Percentiles rank a stretch among this genome's conserved stretches.
These are phyloP conservation scores for Amia ocellicauda DNA, from an alignment of 2,113 vertebrate genomes.

Conservation along the genomic window DNA sequence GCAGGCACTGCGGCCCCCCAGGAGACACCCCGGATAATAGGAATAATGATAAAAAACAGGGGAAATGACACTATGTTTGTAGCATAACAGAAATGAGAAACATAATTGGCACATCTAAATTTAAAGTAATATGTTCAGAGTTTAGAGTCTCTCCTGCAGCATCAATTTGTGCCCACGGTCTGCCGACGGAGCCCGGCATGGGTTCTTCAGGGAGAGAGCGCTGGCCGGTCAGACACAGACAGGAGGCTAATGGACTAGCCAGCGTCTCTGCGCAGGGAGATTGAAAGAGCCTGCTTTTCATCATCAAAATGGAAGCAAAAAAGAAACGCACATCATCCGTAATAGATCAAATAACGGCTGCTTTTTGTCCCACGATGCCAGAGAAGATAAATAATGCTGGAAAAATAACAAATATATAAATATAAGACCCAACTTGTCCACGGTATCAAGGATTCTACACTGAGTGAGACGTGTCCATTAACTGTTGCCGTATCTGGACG, in stretches of 20 bases:
- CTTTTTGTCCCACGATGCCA: not conserved
- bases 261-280: not conserved
- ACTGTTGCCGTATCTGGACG: no score
- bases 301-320: constrained; percentile 1
- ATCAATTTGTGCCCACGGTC: no score
- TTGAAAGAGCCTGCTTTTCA: not conserved
- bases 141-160: no score
- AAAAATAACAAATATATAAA: not conserved
- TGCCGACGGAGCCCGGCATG: no score
- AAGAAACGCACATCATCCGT: not conserved
- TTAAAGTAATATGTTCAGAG: no score
- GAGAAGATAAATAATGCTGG: not conserved
- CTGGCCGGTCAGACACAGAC: not conserved
- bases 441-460: not conserved
- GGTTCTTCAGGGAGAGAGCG: no score
- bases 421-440: not conserved
- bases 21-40: no score
- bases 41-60: no score
- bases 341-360: not conserved
- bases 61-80: no score
- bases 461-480: not conserved
- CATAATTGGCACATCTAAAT: no score
- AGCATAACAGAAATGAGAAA: no score
- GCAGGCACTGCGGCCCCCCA: no score
- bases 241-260: not conserved